These are phyloP conservation scores for Fukomys damarensis DNA, from an alignment of 2,113 vertebrate species.

Conservation along the genomic window DNA sequence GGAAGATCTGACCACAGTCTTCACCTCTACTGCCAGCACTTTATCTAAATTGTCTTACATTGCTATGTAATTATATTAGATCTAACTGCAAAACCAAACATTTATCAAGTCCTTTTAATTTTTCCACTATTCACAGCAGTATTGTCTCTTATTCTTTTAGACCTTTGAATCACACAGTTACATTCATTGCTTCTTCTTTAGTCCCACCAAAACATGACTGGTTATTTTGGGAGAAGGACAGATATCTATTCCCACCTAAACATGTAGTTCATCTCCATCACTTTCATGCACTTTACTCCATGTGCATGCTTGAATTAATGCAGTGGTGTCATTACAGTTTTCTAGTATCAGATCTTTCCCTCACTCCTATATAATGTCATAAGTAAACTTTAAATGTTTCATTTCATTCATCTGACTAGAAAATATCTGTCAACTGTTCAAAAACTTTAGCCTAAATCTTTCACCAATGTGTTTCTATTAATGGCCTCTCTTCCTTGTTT, in stretches of 20 bases:
- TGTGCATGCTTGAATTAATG: neutral
- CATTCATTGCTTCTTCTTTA: neutral
- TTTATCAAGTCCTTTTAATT: neutral
- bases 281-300: neutral
- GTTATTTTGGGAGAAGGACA: neutral
- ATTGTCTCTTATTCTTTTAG: neutral
- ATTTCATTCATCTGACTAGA: constrained; percentile 24
- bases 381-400: neutral
- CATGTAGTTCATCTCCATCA: neutral
- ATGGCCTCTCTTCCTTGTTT: neutral
- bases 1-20: neutral
- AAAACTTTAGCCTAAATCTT: neutral
- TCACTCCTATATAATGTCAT: neutral
- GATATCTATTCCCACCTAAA: rapidly evolving
- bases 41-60: neutral
- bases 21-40: neutral
- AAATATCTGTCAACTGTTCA: neutral
- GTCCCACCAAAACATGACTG: neutral
- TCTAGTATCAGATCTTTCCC: neutral
- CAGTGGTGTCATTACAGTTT: neutral
- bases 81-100: neutral
- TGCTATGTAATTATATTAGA: neutral
- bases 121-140: neutral
- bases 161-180: neutral
- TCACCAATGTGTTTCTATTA: neutral